Base-by-base conservation (phyloP, 2,797 vertebrate genomes). In the Sylvilagus floridanus region DNA sequence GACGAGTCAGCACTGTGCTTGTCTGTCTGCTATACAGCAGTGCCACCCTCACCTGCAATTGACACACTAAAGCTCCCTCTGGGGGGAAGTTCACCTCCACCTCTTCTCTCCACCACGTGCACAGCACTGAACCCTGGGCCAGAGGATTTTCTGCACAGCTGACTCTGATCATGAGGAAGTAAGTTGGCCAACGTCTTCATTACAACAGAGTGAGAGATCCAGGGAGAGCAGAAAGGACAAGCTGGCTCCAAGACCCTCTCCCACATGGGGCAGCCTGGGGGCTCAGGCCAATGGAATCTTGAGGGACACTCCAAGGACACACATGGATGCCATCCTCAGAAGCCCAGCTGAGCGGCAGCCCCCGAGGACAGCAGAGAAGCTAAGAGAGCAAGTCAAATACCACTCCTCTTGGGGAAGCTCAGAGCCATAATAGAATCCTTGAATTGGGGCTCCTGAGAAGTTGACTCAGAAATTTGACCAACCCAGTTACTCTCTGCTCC, bases 361-460 rank as follows among this genome's bases (percentile, higher is more conserved):
- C 13, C 32, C 19, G n/a, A 66, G 21, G 47, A 28, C 88, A 26
- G 57, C 30, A 42, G 88, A 75, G 17, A 82, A 14, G 30, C 42
- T 37, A 63, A 68, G 54, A 68, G 22, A 54, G 60, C 14, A 2
- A n/a, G 54, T 63, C 52, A 47, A 60, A 65, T 1, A 63, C n/a
- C 37, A 63, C 6, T 28, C 88, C 69, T 28, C 28, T 82, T 78
- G 42, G 24, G 90, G 62, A 83, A 95, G 65, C 42, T 17, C 8
- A 75, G 26, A 50, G 54, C 66, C 79, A 86, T 52, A 60, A 47
- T 63, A 32, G 60, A 47, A 92, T 30, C 65, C 50, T 35, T 68
- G 84, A 72, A 82, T 72, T 60, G 50, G 12, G 13, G 22, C 71
- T 90, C 57, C 94, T 92, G 77, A 69, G 66, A 50, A 93, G 71